A percentile compares a stretch with the other conserved stretches of the same genome.
These are phyloP conservation scores for Drosophila lacicola DNA, from an alignment of 2,888 invertebrate species.

Conservation along the genomic window DNA sequence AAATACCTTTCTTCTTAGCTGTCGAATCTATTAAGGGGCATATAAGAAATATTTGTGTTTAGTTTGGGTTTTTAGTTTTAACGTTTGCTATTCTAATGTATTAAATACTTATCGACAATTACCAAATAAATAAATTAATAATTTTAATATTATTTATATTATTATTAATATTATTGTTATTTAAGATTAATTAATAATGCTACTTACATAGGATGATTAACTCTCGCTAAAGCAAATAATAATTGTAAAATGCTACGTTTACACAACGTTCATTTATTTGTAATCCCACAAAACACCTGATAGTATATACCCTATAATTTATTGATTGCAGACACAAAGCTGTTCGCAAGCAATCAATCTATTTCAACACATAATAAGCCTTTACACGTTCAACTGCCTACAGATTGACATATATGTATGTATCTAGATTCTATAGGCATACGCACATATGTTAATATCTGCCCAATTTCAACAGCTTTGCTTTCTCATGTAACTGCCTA, in stretches of 20 bases:
- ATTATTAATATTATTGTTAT: too few species aligned
- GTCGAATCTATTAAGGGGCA: too few species aligned
- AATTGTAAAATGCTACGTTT: background rate
- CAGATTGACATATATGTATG: background rate
- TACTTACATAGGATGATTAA: too few species aligned
- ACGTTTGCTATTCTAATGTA: too few species aligned
- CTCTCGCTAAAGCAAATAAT: background rate
- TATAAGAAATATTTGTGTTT: too few species aligned
- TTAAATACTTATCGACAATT: too few species aligned
- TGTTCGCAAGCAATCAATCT: slow-evolving; percentile 18
- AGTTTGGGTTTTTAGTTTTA: too few species aligned
- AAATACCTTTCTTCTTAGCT: too few species aligned
- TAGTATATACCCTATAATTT: background rate
- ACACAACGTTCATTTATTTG: slow-evolving; percentile 1
- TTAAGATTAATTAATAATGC: too few species aligned
- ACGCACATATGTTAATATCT: slow-evolving; percentile 10
- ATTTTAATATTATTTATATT: too few species aligned
- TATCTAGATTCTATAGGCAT: too few species aligned
- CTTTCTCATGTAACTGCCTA: slow-evolving; percentile 17
- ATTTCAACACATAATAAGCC: slow-evolving; percentile 10
- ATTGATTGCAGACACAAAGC: slow-evolving; percentile 6
- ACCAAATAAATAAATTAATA: too few species aligned
- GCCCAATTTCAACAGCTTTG: slow-evolving; percentile 9
- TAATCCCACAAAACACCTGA: background rate
- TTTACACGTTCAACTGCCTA: slow-evolving; percentile 2